Percentiles rank a stretch among this genome's conserved stretches.
These are phyloP conservation scores for Folsomia manolachei DNA, from an alignment of 2,888 invertebrate species.

Conservation along the genomic window DNA sequence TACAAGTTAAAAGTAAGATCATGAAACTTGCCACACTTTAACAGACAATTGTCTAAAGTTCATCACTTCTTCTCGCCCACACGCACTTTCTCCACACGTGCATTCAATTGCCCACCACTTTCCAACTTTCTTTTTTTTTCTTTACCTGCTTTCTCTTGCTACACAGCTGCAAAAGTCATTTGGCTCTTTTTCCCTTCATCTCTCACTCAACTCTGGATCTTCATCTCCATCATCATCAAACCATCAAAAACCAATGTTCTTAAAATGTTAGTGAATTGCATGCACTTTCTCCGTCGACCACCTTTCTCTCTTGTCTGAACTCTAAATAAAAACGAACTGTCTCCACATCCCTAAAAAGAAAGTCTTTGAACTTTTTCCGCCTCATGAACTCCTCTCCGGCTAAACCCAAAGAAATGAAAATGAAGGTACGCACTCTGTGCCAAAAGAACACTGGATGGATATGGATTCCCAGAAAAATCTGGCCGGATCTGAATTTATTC, in stretches of 20 bases:
- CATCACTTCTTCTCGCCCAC: neutral
- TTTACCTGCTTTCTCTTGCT: neutral
- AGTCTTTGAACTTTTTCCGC: conserved; percentile 21
- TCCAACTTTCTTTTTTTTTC: neutral
- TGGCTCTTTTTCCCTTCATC: neutral
- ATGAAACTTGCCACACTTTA: no score
- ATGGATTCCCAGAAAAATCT: conserved; percentile 8
- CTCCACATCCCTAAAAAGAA: no score
- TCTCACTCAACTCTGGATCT: neutral
- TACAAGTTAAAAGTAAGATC: no score
- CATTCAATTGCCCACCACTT: no score
- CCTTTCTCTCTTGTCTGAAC: neutral
- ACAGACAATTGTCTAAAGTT: no score
- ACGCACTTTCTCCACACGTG: neutral
- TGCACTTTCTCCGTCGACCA: neutral
- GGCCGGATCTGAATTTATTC: conserved; percentile 14
- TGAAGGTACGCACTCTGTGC: no score
- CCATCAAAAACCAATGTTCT: conserved; percentile 8
- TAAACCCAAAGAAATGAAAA: neutral
- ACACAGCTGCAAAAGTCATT: neutral
- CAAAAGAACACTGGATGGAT: no score
- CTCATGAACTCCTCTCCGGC: conserved; percentile 13
- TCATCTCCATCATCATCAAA: conserved; percentile 2
- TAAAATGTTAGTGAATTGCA: conserved; percentile 12
- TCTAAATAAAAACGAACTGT: conserved; percentile 17